These are phyloP conservation scores for Euschistus heros DNA, from an alignment of 1,140 invertebrate species.

Conservation along the genomic window DNA sequence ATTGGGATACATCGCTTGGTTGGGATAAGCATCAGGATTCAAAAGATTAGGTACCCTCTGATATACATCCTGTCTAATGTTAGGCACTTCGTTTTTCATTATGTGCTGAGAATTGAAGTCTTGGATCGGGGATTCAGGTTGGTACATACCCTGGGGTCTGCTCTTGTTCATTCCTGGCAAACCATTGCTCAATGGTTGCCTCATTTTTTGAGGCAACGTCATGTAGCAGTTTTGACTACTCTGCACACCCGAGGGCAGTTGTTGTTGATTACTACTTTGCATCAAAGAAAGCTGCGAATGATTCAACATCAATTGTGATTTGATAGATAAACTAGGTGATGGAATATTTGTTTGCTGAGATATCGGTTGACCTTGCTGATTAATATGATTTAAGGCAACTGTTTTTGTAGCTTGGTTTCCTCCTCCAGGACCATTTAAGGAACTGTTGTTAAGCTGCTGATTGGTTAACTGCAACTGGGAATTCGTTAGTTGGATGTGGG, in stretches of 20 bases:
- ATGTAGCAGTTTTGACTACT: slow-evolving; percentile 20
- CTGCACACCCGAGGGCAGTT: not conserved
- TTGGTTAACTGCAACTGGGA: not conserved
- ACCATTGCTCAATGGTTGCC: not conserved
- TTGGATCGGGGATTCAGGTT: slow-evolving; percentile 28
- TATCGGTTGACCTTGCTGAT: not conserved
- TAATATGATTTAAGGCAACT: not conserved
- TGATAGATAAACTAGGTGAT: slow-evolving; percentile 20
- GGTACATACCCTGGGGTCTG: slow-evolving; percentile 30
- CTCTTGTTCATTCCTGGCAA: not conserved
- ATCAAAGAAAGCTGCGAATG: not conserved
- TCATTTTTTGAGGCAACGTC: slow-evolving; percentile 19
- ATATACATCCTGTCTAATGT: slow-evolving; percentile 32
- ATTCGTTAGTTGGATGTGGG: not conserved
- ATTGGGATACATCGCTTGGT: not conserved
- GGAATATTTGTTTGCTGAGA: slow-evolving; percentile 4
- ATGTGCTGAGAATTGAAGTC: slow-evolving; percentile 25
- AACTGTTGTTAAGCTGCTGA: not conserved
- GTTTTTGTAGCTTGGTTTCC: not conserved
- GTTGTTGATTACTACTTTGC: not conserved
- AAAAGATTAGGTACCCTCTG: slow-evolving; percentile 29
- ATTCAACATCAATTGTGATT: slow-evolving; percentile 14
- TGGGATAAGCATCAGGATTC: slow-evolving; percentile 14
- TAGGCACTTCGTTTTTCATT: slow-evolving; percentile 12
- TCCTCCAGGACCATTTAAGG: not conserved